Base-by-base conservation (phyloP, 2,888 invertebrate species). In the Watsonalla cultraria region DNA sequence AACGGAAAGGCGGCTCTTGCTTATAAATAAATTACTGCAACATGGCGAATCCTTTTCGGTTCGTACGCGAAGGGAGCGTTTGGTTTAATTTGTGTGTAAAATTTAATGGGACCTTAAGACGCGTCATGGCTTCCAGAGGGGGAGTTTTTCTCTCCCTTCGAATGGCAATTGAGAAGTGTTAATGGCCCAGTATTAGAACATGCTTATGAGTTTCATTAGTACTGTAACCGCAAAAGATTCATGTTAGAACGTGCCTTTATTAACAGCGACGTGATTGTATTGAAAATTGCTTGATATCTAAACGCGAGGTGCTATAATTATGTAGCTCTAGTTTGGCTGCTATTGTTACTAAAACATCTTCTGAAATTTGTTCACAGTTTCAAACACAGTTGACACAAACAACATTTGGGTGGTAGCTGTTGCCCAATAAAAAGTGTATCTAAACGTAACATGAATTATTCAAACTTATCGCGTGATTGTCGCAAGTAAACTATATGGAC, bases 141-240 rank as follows among this genome's bases (percentile, higher is more conserved):
- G 80, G 73, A 74, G 72, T 80, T 80, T 82, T 84, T 84, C 80
- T 62, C 70, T 73, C 79, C 82, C 78, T 79, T 73, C 68, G 62
- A 66, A 80, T 70, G 74, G 77, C 78, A 84, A 84, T 88, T 82
- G 78, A 72, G 81, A 84, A 78, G 79, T 85, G 84, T 80, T 87
- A 89, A 88, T 88, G 79, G 80, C 68, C 68, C 59, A 70, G 78
- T 82, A 81, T 85, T 86, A 86, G 79, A 81, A 67, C 83, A 82
- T 86, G 82, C 82, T 86, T 85, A 88, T 86, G 84, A 88, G 78
- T 85, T 84, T 86, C 84, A 88, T 87, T 86, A 89, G 80, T 72
- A 78, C 75, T 70, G 76, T 77, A 84, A 82, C 85, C 82, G 76
- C 82, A 72, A 84, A 81, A 82, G 84, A 86, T 87, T 84, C 84